A percentile compares a stretch with the other conserved stretches of the same genome.
phyloP scores from a whole-genome alignment of 2,113 vertebrate genomes.

The Sinocyclocheilus anshuiensis region DNA sequence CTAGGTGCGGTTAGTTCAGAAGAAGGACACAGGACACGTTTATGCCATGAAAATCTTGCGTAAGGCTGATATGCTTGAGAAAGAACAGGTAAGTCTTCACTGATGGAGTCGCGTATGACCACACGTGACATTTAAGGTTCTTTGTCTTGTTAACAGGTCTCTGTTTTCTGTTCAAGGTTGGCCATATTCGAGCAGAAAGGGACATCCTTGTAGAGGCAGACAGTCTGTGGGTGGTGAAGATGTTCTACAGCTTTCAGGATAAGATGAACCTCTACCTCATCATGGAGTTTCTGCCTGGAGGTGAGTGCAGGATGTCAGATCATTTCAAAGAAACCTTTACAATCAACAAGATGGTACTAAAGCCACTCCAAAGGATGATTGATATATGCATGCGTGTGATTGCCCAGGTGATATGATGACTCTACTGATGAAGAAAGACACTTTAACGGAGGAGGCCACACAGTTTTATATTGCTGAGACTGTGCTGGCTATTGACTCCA shows the following conservation, averaged over 20 bases:
- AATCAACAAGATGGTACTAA: not conserved
- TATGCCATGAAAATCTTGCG: constrained; percentile 99
- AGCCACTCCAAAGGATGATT: not conserved
- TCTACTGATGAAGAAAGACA: constrained; percentile 97
- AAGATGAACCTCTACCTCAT: constrained; percentile 99
- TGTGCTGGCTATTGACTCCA: constrained; percentile 95
- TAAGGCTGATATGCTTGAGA: constrained; percentile 98
- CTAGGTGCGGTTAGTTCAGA: constrained; percentile 96
- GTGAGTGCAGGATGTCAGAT: constrained; percentile 66
- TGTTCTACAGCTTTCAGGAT: constrained; percentile 99
- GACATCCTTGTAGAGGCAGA: constrained; percentile 98
- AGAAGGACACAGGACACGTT: constrained; percentile 97
- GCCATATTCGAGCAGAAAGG: constrained; percentile 94
- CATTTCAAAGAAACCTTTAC: not conserved
- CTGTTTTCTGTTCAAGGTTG: constrained; percentile 77
- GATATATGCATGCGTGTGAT: not conserved
- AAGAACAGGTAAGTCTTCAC: constrained; percentile 86
- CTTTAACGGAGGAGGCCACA: constrained; percentile 92
- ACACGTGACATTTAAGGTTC: not conserved
- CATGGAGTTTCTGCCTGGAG: constrained; percentile 99
- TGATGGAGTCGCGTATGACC: not conserved
- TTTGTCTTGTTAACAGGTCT: not conserved
- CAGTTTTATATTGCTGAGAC: constrained; percentile 99
- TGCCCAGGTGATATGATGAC: constrained; percentile 97
- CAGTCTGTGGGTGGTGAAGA: constrained; percentile 98